A percentile compares a stretch with the other conserved stretches of the same genome.
phyloP scores from a whole-genome alignment of 1,140 invertebrate species.

The Drosophila lini region DNA sequence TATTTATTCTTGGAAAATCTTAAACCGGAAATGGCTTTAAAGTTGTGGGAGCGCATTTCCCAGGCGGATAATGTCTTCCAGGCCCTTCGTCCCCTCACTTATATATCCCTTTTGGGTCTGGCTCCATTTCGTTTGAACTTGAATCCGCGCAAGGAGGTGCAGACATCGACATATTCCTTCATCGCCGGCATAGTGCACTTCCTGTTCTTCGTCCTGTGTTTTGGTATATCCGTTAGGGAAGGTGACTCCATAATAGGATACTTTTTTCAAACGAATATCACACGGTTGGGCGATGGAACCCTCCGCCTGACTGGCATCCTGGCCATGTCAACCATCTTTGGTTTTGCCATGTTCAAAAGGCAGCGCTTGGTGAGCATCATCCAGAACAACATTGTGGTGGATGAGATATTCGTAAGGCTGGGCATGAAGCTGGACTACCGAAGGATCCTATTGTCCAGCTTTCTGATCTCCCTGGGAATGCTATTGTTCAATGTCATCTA shows the following conservation, averaged over 20 bases:
- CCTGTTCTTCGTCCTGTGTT: slow-evolving; percentile 77
- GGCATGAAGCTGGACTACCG: slow-evolving; percentile 78
- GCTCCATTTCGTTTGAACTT: slow-evolving; percentile 75
- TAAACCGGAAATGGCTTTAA: slow-evolving; percentile 50
- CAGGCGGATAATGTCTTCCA: slow-evolving; percentile 82
- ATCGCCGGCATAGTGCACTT: slow-evolving; percentile 73
- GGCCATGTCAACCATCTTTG: slow-evolving; percentile 78
- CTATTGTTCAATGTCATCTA: slow-evolving; percentile 76
- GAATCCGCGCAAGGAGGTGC: slow-evolving; percentile 71
- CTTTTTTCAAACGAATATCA: slow-evolving; percentile 82
- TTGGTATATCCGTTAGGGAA: slow-evolving; percentile 59
- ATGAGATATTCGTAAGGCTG: slow-evolving; percentile 74
- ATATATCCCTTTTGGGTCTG: slow-evolving; percentile 74
- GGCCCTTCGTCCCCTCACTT: slow-evolving; percentile 70
- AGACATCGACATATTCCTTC: slow-evolving; percentile 70
- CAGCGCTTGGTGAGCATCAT: slow-evolving; percentile 70
- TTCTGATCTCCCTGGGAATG: slow-evolving; percentile 74
- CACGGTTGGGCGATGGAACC: slow-evolving; percentile 71
- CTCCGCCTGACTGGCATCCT: slow-evolving; percentile 75
- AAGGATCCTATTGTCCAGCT: slow-evolving; percentile 62
- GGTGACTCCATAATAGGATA: slow-evolving; percentile 81
- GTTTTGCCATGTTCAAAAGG: slow-evolving; percentile 74
- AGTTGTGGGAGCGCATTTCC: slow-evolving; percentile 70
- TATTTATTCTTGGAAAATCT: neutral
- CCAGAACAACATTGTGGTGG: slow-evolving; percentile 73